Evolutionary conservation across 2,113 vertebrate species (phyloP).

Genomic region (Rafetus swinhoei): DNA sequence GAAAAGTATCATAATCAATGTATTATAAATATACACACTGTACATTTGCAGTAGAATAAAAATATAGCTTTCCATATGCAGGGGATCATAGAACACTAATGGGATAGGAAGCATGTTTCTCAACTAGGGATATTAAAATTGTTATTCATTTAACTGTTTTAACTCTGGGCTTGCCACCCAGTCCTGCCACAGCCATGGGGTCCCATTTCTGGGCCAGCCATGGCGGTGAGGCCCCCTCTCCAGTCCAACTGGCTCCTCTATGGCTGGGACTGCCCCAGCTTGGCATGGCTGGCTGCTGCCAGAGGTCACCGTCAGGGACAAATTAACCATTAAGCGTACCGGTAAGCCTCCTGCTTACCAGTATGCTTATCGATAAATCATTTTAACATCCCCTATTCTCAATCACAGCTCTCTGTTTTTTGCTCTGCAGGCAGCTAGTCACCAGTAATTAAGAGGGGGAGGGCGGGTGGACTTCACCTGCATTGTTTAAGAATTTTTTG

Average conservation of each 20-base stretch:
- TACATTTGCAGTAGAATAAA: not conserved
- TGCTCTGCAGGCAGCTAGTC: not conserved
- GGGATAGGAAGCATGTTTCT: not conserved
- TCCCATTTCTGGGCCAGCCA: no score
- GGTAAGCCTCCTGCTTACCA: no score
- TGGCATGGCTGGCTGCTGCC: no score
- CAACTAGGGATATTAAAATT: not conserved
- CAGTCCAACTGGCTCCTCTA: no score
- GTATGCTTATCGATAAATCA: no score
- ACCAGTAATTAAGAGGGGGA: not conserved
- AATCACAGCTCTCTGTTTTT: not conserved
- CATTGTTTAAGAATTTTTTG: not conserved
- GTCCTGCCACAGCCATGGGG: no score
- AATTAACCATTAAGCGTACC: no score
- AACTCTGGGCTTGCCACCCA: no score
- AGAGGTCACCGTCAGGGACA: no score
- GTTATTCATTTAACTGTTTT: no score
- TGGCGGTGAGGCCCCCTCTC: no score
- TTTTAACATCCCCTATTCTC: not conserved
- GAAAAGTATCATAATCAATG: not conserved
- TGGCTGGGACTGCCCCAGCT: no score
- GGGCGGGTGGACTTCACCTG: not conserved
- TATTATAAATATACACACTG: not conserved
- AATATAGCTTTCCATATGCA: not conserved
- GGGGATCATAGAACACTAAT: not conserved